Evolutionary conservation across 2,888 invertebrate species (phyloP), one percentile per base, ranked within the genome.

Genomic region (Watsonalla binaria): DNA sequence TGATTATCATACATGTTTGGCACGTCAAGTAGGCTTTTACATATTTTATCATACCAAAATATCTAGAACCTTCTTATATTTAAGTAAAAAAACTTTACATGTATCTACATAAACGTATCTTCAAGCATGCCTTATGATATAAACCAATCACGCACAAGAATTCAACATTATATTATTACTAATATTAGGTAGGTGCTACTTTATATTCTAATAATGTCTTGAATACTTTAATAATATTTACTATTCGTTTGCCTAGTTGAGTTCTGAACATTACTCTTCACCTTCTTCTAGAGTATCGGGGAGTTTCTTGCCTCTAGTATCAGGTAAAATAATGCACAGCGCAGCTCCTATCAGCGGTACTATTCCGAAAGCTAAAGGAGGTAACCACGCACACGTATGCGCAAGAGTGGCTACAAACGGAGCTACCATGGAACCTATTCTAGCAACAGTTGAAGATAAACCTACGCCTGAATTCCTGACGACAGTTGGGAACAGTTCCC

Each of bases 401-500:
- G 85, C 87, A 61, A 96, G 75, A n/a, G 94, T 92, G 1, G 95
- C 94, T 1, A 97, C 93, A 68, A 96, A 96, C 0, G 97, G 97
- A 0, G 97, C 96, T 5, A 94, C 66, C 92, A 97, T 96, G 0
- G 97, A 96, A 6, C 98, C 98, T 55, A 97, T 85, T 68, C 97
- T 92, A 0, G 97, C 97, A 57, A 95, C 93, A 89, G 96, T 96
- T 0, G 97, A 97, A 35, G 96, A 94, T 5, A 95, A 90, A 0
- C 98, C 98, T 54, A 98, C 94, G 0, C 96, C 97, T 46, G 95
- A 94, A 73, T 97, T 97, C 37, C 98, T 92, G 0, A 97, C 94
- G 2, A 97, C 95, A 0, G 98, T 98, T 0, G 98, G 98, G 78
- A 97, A 97, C 11, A 97, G 80, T 83, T 98, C 98, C 0, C 96